Conservation (phyloP, 2,797 vertebrate genomes). For the Gambelia wislizenii region DNA sequence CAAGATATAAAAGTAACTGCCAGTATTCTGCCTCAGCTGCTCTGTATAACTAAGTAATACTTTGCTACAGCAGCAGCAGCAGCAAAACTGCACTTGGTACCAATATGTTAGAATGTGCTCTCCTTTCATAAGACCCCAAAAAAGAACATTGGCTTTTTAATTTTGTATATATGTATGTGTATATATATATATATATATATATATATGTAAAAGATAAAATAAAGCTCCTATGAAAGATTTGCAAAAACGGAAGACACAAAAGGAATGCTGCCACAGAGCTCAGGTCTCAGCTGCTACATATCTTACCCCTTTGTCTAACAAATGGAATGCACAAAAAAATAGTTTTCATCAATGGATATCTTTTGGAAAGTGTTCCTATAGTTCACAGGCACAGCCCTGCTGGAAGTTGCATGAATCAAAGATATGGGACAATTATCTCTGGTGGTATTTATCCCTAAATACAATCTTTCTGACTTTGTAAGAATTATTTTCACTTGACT, state of each 20-base stretch:
- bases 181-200: neutral
- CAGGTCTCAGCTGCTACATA: slow-evolving; percentile 23
- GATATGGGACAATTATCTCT: slow-evolving; percentile 58
- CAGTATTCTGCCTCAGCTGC: too few relatives aligned
- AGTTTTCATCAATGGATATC: slow-evolving; percentile 40
- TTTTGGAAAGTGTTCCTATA: slow-evolving; percentile 43
- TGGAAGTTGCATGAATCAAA: slow-evolving; percentile 49
- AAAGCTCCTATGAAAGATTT: neutral
- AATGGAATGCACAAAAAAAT: slow-evolving; percentile 38
- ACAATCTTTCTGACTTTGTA: slow-evolving; percentile 16
- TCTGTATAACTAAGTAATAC: neutral
- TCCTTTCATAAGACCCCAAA: slow-evolving; percentile 32
- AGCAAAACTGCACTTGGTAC: neutral
- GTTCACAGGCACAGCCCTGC: slow-evolving; percentile 13
- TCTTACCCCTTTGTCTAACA: slow-evolving; percentile 47
- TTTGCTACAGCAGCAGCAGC: neutral
- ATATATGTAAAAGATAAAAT: too few relatives aligned
- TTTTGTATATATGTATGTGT: neutral
- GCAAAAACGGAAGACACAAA: slow-evolving; percentile 39
- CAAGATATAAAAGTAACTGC: too few relatives aligned
- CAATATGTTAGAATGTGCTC: slow-evolving; percentile 9
- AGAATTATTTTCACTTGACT: slow-evolving; percentile 37
- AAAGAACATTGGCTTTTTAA: slow-evolving; percentile 5
- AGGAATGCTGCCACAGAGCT: slow-evolving; percentile 17
- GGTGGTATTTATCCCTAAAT: slow-evolving; percentile 46